Base-by-base conservation (phyloP, 2,888 invertebrate genomes). In the Mycalesis mineus region DNA sequence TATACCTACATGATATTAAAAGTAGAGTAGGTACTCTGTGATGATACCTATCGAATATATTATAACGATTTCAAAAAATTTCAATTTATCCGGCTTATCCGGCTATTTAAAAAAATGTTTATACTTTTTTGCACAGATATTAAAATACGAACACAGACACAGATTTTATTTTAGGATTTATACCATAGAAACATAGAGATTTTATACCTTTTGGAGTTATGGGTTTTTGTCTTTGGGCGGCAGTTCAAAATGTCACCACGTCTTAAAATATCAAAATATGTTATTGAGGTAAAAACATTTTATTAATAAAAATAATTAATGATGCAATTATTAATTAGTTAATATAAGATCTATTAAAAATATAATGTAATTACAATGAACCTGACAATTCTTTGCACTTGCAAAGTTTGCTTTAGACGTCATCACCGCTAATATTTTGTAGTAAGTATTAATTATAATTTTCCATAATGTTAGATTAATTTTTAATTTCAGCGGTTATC, bases 181-280 rank as follows among this genome's bases (percentile, higher is more conserved):
- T n/a, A n/a, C n/a, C n/a, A n/a, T n/a, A n/a, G n/a, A n/a, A n/a
- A n/a, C n/a, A n/a, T n/a, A n/a, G n/a, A n/a, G n/a, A n/a, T n/a
- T n/a, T n/a, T n/a, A n/a, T n/a, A n/a, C n/a, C n/a, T n/a, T n/a
- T n/a, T n/a, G n/a, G n/a, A n/a, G n/a, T n/a, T n/a, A n/a, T n/a
- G n/a, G n/a, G 2, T 63, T 60, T 65, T 28, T 50, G 45, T 42
- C 31, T 17, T 37, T 51, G 66, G 65, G 70, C 66, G 71, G 29
- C 45, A 45, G 44, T 37, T 63, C 72, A 91, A 90, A 84, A 94
- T 94, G 94, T 92, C 93, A 88, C 94, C 93, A 75, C 93, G 93
- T 87, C 91, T 95, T 70, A 93, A 92, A 91, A 92, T 95, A 86
- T 92, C 94, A 65, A 92, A 91, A 64, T 92, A 92, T 84, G 91